Percentiles rank a stretch among this genome's conserved stretches.
These are phyloP conservation scores for Lithophane semibrunnea DNA, from an alignment of 2,888 invertebrate genomes.

Conservation along the genomic window DNA sequence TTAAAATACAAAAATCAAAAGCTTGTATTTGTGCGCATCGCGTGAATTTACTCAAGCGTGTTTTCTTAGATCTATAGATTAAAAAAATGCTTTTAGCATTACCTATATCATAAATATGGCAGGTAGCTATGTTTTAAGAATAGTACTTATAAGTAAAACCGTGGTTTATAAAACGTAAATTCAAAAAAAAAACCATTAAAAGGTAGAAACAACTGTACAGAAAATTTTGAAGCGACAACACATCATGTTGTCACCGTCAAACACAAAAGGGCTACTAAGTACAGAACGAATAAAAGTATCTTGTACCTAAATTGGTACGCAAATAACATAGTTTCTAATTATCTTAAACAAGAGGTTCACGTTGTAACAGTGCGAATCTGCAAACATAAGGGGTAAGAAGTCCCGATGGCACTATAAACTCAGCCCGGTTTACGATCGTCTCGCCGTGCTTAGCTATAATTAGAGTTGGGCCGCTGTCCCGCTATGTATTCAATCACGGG, in stretches of 20 bases:
- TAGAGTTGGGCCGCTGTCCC: conserved; percentile 67
- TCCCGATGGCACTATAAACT: conserved; percentile 71
- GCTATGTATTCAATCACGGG: conserved; percentile 70
- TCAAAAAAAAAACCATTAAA: too few species aligned
- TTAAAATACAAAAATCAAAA: not conserved
- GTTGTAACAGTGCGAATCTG: conserved; percentile 54
- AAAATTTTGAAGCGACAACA: not conserved
- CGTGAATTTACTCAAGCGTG: not conserved
- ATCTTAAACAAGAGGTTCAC: conserved; percentile 54
- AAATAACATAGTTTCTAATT: conserved; percentile 59
- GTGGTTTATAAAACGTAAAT: not conserved
- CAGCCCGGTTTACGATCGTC: conserved; percentile 68
- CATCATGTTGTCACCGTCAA: conserved; percentile 4
- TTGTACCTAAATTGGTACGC: conserved; percentile 32
- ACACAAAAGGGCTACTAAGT: conserved; percentile 31
- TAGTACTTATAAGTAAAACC: not conserved
- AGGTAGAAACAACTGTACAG: not conserved
- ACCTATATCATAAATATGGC: not conserved
- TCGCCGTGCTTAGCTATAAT: conserved; percentile 72
- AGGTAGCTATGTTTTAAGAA: not conserved
- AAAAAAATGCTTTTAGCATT: not conserved
- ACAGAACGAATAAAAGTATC: conserved; percentile 49
- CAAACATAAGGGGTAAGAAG: conserved; percentile 61
- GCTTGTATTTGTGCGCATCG: not conserved
- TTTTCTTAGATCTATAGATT: not conserved